Conservation (phyloP, 1,140 invertebrate species). For the Drosophila tani region DNA sequence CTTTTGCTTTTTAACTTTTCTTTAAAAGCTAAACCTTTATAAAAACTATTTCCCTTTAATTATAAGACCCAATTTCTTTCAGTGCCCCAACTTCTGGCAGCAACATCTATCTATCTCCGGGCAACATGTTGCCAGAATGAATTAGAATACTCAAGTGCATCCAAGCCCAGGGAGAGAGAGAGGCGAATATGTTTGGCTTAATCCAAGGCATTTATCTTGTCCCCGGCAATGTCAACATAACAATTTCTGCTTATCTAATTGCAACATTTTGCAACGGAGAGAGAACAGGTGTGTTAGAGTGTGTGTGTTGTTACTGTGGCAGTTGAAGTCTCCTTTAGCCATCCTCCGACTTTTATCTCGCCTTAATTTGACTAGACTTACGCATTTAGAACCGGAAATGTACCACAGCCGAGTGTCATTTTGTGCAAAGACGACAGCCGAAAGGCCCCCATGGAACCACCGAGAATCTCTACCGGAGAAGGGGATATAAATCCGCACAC, state of each 20-base stretch:
- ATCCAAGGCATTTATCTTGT: slow-evolving; percentile 64
- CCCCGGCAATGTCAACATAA: slow-evolving; percentile 75
- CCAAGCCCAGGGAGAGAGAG: slow-evolving; percentile 15
- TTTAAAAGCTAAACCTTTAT: neutral
- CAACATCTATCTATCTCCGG: slow-evolving; percentile 11
- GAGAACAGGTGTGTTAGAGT: slow-evolving; percentile 68
- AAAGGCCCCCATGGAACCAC: slow-evolving; percentile 36
- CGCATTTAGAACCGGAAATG: slow-evolving; percentile 83
- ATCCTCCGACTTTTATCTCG: slow-evolving; percentile 61
- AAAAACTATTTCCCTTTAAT: neutral
- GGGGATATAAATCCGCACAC: slow-evolving; percentile 38
- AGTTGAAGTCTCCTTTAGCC: slow-evolving; percentile 53
- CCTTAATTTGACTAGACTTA: slow-evolving; percentile 83
- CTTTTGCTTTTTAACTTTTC: neutral
- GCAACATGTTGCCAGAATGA: slow-evolving; percentile 58
- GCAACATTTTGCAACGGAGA: slow-evolving; percentile 72
- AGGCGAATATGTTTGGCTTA: slow-evolving; percentile 46
- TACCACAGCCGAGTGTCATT: slow-evolving; percentile 69
- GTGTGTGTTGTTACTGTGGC: slow-evolving; percentile 35
- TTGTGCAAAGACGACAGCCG: slow-evolving; percentile 76
- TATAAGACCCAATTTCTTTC: neutral
- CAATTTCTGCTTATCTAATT: slow-evolving; percentile 83
- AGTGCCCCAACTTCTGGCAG: slow-evolving; percentile 9
- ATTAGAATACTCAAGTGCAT: slow-evolving; percentile 58
- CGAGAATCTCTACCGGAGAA: neutral